A percentile compares a stretch with the other conserved stretches of the same genome.
These are phyloP conservation scores for Monodelphis domestica DNA, from an alignment of 2,797 vertebrate species.

Conservation along the genomic window DNA sequence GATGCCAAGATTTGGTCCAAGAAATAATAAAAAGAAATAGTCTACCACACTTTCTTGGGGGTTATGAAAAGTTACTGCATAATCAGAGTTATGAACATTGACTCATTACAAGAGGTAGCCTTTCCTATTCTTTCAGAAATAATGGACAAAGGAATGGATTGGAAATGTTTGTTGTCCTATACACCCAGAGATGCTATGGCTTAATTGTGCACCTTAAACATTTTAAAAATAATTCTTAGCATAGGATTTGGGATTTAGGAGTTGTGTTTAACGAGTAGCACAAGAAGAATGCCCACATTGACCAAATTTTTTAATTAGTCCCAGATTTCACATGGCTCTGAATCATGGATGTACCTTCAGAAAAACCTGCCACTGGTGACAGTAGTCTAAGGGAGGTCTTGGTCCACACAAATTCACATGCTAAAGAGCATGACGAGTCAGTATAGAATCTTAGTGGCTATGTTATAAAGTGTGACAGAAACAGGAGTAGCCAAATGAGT, in stretches of 20 bases:
- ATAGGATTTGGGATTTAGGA: slow-evolving; percentile 60
- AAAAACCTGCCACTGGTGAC: slow-evolving; percentile 35
- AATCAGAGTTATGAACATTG: neutral
- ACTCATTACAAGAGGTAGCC: slow-evolving; percentile 49
- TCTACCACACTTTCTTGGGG: slow-evolving; percentile 2
- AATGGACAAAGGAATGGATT: neutral
- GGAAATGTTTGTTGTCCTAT: slow-evolving; percentile 39
- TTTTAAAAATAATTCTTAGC: slow-evolving; percentile 63
- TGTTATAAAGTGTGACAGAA: slow-evolving; percentile 7
- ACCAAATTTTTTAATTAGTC: slow-evolving; percentile 57
- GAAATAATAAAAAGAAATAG: slow-evolving; percentile 9
- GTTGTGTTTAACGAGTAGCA: slow-evolving; percentile 59
- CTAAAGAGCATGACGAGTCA: slow-evolving; percentile 17
- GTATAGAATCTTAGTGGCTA: slow-evolving; percentile 11
- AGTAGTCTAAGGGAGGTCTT: neutral
- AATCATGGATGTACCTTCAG: neutral
- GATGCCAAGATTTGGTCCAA: neutral
- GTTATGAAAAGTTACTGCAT: slow-evolving; percentile 44
- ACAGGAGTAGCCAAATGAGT: slow-evolving; percentile 43
- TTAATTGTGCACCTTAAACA: slow-evolving; percentile 63
- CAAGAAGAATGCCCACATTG: slow-evolving; percentile 38
- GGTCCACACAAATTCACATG: neutral
- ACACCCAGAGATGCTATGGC: slow-evolving; percentile 59
- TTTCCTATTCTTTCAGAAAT: slow-evolving; percentile 39
- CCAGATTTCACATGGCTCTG: slow-evolving; percentile 15